Conservation (phyloP, 2,113 vertebrate genomes). For the Pelecanus crispus region DNA sequence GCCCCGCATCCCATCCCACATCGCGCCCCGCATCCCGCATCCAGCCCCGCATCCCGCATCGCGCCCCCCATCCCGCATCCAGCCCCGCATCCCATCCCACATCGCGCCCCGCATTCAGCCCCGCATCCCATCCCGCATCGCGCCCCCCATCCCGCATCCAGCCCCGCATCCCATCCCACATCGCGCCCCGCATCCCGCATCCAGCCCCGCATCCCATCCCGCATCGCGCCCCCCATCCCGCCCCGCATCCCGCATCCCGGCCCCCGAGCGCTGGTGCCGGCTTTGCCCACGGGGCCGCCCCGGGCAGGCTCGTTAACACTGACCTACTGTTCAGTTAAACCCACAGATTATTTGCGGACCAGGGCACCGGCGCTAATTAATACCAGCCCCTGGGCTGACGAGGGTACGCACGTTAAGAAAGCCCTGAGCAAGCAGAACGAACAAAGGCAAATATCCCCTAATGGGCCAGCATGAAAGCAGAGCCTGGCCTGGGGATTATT, state of each 20-base stretch:
- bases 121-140: too few relatives aligned
- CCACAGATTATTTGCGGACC: neutral
- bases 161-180: neutral
- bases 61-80: neutral
- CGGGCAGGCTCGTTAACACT: neutral
- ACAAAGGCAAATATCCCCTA: constrained; percentile 39
- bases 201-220: too few relatives aligned
- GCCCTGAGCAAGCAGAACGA: constrained; percentile 42
- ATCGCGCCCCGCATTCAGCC: neutral
- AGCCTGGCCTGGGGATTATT: neutral
- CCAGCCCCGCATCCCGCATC: too few relatives aligned
- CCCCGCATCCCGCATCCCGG: neutral
- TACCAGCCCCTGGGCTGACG: neutral
- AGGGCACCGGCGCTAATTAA: constrained; percentile 15
- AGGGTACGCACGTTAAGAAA: neutral
- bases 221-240: too few relatives aligned
- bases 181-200: neutral
- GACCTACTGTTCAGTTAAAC: constrained; percentile 33
- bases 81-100: neutral
- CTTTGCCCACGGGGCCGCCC: neutral
- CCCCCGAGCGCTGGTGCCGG: neutral
- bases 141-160: neutral
- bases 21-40: neutral
- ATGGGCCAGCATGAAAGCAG: neutral
- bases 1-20: neutral